Percentiles rank a stretch among this genome's conserved stretches.
Evolutionary conservation across 2,797 vertebrate species (phyloP).

Genomic region (Hippopotamyrus pictus): DNA sequence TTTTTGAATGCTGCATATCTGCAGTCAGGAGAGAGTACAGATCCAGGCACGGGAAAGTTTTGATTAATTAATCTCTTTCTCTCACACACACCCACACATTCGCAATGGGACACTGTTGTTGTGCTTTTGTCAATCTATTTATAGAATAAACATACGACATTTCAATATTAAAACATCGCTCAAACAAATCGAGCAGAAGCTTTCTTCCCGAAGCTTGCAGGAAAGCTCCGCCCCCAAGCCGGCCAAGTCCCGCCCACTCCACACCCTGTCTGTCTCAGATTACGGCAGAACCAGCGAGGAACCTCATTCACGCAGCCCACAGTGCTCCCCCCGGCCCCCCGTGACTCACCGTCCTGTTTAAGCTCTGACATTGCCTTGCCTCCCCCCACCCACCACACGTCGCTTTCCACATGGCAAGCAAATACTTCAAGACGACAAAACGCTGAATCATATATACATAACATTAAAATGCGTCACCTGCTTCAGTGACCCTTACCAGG

Average conservation of each 20-base stretch:
- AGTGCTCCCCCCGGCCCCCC: background rate
- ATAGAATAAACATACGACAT: background rate
- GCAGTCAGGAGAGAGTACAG: background rate
- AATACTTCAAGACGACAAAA: background rate
- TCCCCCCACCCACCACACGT: background rate
- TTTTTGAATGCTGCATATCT: background rate
- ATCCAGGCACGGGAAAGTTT: background rate
- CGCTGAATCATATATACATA: background rate
- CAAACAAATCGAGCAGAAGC: background rate
- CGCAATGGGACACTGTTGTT: background rate
- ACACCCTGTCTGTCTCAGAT: background rate
- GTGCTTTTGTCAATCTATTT: background rate
- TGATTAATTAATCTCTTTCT: background rate
- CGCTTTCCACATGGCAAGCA: background rate
- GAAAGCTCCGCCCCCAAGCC: background rate
- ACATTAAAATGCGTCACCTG: background rate
- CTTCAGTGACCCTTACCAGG: background rate
- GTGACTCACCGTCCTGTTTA: background rate
- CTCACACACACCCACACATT: background rate
- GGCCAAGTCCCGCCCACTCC: background rate
- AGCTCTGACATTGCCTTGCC: slow-evolving; percentile 4
- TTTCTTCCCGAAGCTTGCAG: background rate
- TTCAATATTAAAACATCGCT: background rate
- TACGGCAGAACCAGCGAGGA: background rate
- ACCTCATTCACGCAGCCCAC: background rate